Evolutionary conservation across 2,113 vertebrate species (phyloP), one percentile per base, ranked within the genome.

Genomic region (Nibea albiflora): DNA sequence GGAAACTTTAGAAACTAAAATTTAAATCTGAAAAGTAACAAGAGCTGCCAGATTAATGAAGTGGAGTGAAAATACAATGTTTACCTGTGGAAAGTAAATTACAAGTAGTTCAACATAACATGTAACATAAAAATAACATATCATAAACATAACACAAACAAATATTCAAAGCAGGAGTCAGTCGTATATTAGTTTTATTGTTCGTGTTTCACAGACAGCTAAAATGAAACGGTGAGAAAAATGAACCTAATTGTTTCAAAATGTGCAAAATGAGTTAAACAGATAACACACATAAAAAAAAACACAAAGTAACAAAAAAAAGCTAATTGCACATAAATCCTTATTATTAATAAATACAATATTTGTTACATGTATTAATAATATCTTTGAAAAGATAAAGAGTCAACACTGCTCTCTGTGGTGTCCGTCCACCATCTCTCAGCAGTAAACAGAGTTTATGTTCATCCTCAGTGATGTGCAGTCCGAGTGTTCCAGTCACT

Each of bases 401-500:
- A 11, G 14, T 11, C 44, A 46, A 14, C 44, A 46, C 44, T 4
- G 4, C 49, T 60, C 42, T 19, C n/a, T 19, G 65, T 15, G 16
- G n/a, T 54, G 35, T 46, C 42, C 4, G 28, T 35, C 56, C 67
- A 53, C 68, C 35, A 35, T 8, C 35, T 35, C 35, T 8, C 6
- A 8, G 35, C 35, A 35, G 35, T 35, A 8, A 35, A 35, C 35
- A 35, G 31, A 44, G 11, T 46, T 26, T n/a, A n/a, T n/a, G n/a
- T n/a, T n/a, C n/a, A n/a, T n/a, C n/a, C n/a, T n/a, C n/a, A n/a
- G n/a, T n/a, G n/a, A n/a, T n/a, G n/a, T n/a, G n/a, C n/a, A n/a
- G n/a, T n/a, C n/a, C n/a, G n/a, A n/a, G n/a, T 71, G 16, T 10
- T 78, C 47, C 31, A 16, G n/a, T 94, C 81, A 96, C 86, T 85